Conservation (phyloP, 2,888 invertebrate species). For the Pammene aurita region DNA sequence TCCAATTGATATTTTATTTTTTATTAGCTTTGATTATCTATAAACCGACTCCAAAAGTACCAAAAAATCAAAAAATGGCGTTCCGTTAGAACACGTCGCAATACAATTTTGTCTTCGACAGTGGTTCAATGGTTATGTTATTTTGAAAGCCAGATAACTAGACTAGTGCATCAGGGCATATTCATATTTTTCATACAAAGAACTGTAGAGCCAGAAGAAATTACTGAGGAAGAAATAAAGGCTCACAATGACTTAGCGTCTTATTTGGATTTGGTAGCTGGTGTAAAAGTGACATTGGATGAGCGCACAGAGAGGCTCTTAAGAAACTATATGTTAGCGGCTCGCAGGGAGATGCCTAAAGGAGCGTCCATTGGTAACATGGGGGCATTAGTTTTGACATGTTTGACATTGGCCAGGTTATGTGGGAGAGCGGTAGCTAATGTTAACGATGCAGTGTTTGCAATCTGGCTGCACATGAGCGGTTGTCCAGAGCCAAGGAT, state of each 20-base stretch:
- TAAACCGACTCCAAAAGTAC: too few species aligned
- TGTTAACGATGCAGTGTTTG: conserved; percentile 70
- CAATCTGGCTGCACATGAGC: conserved; percentile 74
- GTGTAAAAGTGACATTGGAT: conserved; percentile 61
- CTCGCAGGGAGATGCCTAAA: conserved; percentile 64
- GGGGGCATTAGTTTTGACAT: conserved; percentile 61
- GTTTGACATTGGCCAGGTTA: conserved; percentile 67
- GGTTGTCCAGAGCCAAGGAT: conserved; percentile 70
- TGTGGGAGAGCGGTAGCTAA: conserved; percentile 65
- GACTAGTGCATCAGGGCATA: too few species aligned
- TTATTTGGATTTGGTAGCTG: conserved; percentile 68
- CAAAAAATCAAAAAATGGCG: too few species aligned
- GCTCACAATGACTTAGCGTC: conserved; percentile 58
- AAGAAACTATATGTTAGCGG: conserved; percentile 68
- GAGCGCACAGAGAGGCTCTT: conserved; percentile 60
- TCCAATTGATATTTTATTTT: too few species aligned
- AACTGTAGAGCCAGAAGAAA: conserved; percentile 53
- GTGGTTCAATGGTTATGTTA: too few species aligned
- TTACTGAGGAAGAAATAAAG: conserved; percentile 56
- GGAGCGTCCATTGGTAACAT: conserved; percentile 66
- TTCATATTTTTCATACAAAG: too few species aligned
- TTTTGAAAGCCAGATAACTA: too few species aligned
- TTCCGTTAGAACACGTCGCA: too few species aligned
- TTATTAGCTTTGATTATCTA: too few species aligned
- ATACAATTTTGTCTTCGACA: too few species aligned